These are phyloP conservation scores for Craseonycteris thonglongyai DNA, from an alignment of 2,113 vertebrate genomes.

Conservation along the genomic window DNA sequence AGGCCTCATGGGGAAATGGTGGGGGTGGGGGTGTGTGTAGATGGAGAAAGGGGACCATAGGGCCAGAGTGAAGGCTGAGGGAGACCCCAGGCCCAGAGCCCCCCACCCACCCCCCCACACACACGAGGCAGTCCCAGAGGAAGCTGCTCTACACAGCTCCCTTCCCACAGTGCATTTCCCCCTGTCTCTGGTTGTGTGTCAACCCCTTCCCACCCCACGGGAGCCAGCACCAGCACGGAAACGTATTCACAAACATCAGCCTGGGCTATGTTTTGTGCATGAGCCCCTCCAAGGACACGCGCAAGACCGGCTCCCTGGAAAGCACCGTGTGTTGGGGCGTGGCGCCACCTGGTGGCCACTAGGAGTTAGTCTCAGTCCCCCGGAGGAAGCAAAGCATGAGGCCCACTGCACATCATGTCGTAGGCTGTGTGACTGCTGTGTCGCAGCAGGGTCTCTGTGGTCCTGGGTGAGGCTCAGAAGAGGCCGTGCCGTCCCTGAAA, in stretches of 20 bases:
- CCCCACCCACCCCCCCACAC: accelerated
- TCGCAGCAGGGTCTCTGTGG: background rate
- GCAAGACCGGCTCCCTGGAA: background rate
- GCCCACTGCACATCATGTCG: accelerated
- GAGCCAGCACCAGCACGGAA: background rate
- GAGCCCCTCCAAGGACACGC: conserved; percentile 32
- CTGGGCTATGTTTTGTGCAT: background rate
- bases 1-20: background rate
- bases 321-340: background rate
- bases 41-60: background rate
- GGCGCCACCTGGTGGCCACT: conserved; percentile 27
- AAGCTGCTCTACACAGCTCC: background rate
- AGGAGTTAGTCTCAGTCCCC: background rate
- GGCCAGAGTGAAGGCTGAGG: background rate
- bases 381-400: too few relatives aligned
- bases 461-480: background rate
- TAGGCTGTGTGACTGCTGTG: background rate
- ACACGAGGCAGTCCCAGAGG: too few relatives aligned
- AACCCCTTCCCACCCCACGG: background rate
- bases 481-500: background rate
- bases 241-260: background rate
- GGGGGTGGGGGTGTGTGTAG: background rate
- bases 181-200: background rate
- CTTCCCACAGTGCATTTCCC: background rate
- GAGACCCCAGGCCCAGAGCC: background rate